Base-by-base conservation (phyloP, 2,113 vertebrate genomes). In the Anhinga anhinga region DNA sequence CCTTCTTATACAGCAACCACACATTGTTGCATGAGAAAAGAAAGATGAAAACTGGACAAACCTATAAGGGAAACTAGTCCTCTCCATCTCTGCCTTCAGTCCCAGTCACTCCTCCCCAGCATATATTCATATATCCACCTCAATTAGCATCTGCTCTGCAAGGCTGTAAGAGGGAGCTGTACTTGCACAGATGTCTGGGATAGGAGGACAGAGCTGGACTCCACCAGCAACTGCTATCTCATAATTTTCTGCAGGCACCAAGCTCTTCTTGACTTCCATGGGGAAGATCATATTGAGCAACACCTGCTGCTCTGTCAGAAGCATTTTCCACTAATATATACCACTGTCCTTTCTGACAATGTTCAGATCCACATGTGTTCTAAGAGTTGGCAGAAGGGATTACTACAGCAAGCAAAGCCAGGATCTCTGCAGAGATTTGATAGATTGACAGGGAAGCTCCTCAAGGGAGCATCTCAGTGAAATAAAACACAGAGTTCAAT, bases 301-400 rank as follows among this genome's bases (percentile, higher is more conserved):
- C 88, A 96, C 83, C 86, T 94, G 91, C 92, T 89, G 73, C 69
- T 95, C 91, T 93, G 93, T 95, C 96, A 97, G 83, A 95, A 95
- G 73, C 49, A 56, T 78, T 92, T 91, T 76, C 36, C 40, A 55
- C 61, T 93, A 89, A 88, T 63, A 59, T 4, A 0, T 52, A 67
- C 94, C 92, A 85, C 52, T 95, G 94, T 92, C 73, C 77, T 76
- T 86, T 85, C 83, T 58, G 95, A 92, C 89, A 69, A 23, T 3
- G 27, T 72, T 95, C 92, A 89, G 84, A 86, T 87, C 73, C 86
- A 66, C 7, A 0, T 12, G 8, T 2, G 0, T 25, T 66, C 56
- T 23, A 79, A 42, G 73, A 90, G 86, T n/a, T 89, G 73, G 83
- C 83, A 93, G 61, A 92, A 84, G 40, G 34, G 63, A 71, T 91